Conservation (phyloP, 2,113 vertebrate species). For the Cyanoliseus patagonus region DNA sequence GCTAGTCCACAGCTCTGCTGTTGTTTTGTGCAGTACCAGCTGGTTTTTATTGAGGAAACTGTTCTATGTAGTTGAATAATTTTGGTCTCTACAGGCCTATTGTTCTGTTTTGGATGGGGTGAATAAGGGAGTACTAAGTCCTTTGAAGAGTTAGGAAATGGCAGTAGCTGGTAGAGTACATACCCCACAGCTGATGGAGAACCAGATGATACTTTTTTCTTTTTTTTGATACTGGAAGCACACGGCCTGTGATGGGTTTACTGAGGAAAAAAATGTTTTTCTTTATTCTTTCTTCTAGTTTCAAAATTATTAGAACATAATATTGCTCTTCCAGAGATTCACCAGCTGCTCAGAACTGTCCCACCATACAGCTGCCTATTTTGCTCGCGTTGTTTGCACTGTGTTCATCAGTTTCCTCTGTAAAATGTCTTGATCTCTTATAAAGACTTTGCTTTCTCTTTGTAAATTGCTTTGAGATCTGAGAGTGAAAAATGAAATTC, state of each 20-base stretch:
- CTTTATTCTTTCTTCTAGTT: not conserved
- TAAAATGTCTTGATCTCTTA: not conserved
- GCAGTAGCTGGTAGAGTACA: conserved; percentile 1
- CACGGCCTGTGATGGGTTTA: not conserved
- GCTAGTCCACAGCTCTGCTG: not conserved
- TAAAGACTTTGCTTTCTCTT: not conserved
- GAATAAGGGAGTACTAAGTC: not conserved
- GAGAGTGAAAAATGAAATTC: not conserved
- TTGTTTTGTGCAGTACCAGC: conserved; percentile 25
- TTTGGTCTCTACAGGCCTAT: conserved; percentile 7
- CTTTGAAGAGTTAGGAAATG: conserved; percentile 35
- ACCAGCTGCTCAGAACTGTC: not conserved
- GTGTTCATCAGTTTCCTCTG: not conserved
- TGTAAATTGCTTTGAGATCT: not conserved
- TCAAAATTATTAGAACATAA: not conserved
- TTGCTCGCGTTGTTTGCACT: not conserved
- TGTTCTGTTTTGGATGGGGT: conserved; percentile 18
- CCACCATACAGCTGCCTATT: not conserved
- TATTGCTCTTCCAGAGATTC: not conserved
- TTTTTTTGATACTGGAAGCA: not conserved
- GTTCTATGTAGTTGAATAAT: conserved; percentile 1
- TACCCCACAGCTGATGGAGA: conserved; percentile 12
- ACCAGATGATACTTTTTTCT: not conserved
- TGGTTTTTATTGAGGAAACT: conserved; percentile 29
- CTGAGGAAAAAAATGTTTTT: not conserved